Conservation (phyloP, 2,888 invertebrate species). For the Ophioninae sp. region DNA sequence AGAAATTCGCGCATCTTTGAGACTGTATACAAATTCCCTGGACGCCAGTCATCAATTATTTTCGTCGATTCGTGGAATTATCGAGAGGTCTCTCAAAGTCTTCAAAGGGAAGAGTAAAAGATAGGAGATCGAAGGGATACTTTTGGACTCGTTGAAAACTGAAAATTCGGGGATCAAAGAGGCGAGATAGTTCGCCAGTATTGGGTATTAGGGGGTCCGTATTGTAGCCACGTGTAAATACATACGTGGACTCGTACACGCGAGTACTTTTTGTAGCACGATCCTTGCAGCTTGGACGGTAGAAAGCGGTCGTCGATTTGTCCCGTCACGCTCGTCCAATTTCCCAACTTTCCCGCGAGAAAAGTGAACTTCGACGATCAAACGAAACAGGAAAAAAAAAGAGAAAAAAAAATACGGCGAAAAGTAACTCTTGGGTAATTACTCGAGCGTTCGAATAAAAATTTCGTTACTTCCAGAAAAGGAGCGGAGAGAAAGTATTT, state of each 20-base stretch:
- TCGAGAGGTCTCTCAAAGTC: not conserved
- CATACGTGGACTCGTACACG: not conserved
- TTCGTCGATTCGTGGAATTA: slow-evolving; percentile 65
- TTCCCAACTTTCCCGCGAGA: not conserved
- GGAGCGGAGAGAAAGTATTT: not conserved
- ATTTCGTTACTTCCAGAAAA: not conserved
- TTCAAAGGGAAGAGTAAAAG: not conserved
- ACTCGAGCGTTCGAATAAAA: not conserved
- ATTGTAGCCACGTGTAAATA: not conserved
- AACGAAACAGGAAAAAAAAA: not conserved
- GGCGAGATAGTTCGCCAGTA: slow-evolving; percentile 32
- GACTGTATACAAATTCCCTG: slow-evolving; percentile 41
- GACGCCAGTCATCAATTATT: slow-evolving; percentile 66
- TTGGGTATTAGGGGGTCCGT: too few species aligned
- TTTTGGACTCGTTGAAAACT: slow-evolving; percentile 57
- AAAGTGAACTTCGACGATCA: not conserved
- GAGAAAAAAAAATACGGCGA: not conserved
- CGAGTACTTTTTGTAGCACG: not conserved
- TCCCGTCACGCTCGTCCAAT: not conserved
- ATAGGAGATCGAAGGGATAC: slow-evolving; percentile 5
- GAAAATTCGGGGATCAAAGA: slow-evolving; percentile 52
- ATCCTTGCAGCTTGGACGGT: not conserved
- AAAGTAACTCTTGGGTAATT: not conserved
- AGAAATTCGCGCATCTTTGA: slow-evolving; percentile 27
- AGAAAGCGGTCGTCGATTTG: not conserved